Base-by-base conservation (phyloP, 2,113 vertebrate genomes). In the Micronisus gabar region DNA sequence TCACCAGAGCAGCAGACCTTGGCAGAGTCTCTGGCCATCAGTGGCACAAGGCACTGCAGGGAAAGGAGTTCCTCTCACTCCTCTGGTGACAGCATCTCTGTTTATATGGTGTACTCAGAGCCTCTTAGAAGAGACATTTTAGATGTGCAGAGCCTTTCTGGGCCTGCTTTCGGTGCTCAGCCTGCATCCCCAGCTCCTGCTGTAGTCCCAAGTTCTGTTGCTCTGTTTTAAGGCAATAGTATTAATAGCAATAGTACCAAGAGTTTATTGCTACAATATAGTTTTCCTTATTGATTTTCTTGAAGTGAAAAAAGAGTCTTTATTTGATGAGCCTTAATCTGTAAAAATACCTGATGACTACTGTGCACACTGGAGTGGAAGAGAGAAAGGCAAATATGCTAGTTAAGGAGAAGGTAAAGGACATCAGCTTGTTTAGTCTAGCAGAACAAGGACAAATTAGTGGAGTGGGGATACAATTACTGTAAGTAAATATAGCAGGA, bases 341-440 rank as follows among this genome's bases (percentile, higher is more conserved):
- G n/a, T 26, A 70, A 78, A 84, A 89, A 62, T 34, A 71, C 36
- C 47, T 55, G 36, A 15, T 17, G 71, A 8, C 23, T 82, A 10
- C 48, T 58, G 5, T 41, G n/a, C 50, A 45, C 15, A n/a, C 34
- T 70, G 52, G 18, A 47, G 32, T 67, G 26, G 41, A 67, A 40
- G 9, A 89, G 9, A 89, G 52, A 52, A 79, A 84, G 52, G 8
- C 15, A 91, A 86, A 81, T 67, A 47, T 12, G 10, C 71, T 52
- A 40, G 30, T 72, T 91, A 79, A 91, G 70, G 47, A 73, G 34
- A 83, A 81, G 52, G 90, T 90, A 62, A 93, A 87, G 84, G 62
- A 62, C 48, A 48, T 73, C 55, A 62, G 14, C 11, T 88, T 96
- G 96, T 95, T 96, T 95, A 95, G 87, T 94, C 87, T 96, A 88